phyloP scores from a whole-genome alignment of 2,797 vertebrate genomes.

The Chaunax sp. region DNA sequence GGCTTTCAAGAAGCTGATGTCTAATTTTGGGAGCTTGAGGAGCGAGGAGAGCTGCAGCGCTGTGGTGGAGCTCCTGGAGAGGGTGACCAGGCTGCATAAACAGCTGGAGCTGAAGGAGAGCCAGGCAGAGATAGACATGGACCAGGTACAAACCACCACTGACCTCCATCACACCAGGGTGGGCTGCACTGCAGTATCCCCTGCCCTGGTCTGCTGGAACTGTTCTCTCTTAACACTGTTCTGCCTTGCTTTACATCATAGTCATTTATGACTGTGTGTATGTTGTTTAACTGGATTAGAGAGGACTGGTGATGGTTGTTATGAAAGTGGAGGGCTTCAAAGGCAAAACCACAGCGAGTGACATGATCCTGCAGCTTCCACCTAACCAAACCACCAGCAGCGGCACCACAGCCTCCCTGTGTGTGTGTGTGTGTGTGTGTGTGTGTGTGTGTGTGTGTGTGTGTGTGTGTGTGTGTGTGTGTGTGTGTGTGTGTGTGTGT shows the following conservation, averaged over 20 bases:
- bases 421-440: conserved; percentile 15
- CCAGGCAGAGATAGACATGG: conserved; percentile 71
- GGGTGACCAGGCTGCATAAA: conserved; percentile 78
- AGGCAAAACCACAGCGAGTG: conserved; percentile 66
- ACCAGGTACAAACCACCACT: conserved; percentile 73
- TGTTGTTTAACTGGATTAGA: conserved; percentile 68
- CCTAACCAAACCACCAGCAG: conserved; percentile 57
- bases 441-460: conserved; percentile 28
- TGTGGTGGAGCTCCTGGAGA: conserved; percentile 80
- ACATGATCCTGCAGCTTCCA: conserved; percentile 53
- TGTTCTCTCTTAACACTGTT: conserved; percentile 18
- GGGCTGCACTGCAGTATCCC: conserved; percentile 1
- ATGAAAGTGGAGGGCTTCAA: conserved; percentile 72
- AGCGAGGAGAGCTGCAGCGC: conserved; percentile 71
- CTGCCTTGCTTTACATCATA: conserved; percentile 39
- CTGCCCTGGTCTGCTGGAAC: conserved; percentile 10
- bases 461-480: conserved; percentile 40
- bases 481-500: conserved; percentile 16
- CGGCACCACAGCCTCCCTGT: conserved; percentile 28
- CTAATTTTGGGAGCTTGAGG: conserved; percentile 74
- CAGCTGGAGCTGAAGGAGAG: conserved; percentile 85
- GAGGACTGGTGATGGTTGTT: conserved; percentile 58
- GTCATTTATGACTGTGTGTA: conserved; percentile 35
- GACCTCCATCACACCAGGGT: conserved; percentile 31
- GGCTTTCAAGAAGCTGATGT: conserved; percentile 79